Conservation (phyloP, 1,140 invertebrate species). For the Amyelois transitella region DNA sequence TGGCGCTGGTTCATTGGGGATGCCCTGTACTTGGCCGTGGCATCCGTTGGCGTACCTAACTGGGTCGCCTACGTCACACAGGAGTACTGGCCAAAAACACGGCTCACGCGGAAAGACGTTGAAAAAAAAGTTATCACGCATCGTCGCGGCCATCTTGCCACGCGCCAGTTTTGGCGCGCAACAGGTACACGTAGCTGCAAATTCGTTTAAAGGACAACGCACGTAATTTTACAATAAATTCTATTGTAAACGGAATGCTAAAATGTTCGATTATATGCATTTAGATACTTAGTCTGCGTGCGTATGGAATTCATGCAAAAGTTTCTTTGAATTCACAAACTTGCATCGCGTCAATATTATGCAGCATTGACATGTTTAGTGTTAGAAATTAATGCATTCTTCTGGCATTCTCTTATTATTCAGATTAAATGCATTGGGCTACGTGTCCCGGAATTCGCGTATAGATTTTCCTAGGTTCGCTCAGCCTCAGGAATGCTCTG, state of each 20-base stretch:
- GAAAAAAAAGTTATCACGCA: slow-evolving; percentile 38
- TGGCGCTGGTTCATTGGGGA: slow-evolving; percentile 67
- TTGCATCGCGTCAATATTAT: neutral
- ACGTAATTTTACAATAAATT: slow-evolving; percentile 71
- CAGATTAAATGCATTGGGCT: neutral
- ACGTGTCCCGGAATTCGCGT: neutral
- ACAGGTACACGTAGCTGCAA: slow-evolving; percentile 28
- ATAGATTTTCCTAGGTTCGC: neutral
- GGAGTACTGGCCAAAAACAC: slow-evolving; percentile 66
- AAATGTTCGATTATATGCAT: slow-evolving; percentile 63
- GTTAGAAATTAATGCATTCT: neutral
- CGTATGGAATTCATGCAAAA: slow-evolving; percentile 31
- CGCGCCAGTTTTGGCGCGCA: slow-evolving; percentile 57
- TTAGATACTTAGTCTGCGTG: slow-evolving; percentile 59
- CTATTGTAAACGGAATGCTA: slow-evolving; percentile 63
- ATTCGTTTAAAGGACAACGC: slow-evolving; percentile 42
- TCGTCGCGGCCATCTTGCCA: slow-evolving; percentile 49
- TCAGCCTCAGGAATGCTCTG: neutral
- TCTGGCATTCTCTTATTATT: neutral
- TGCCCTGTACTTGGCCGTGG: slow-evolving; percentile 69
- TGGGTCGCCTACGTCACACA: slow-evolving; percentile 64
- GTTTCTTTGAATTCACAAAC: slow-evolving; percentile 3
- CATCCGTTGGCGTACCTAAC: slow-evolving; percentile 64
- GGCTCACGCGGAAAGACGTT: slow-evolving; percentile 56
- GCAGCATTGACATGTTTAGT: neutral